These are phyloP conservation scores for Pseudomugil gertrudae DNA, from an alignment of 2,797 vertebrate species.

Conservation along the genomic window DNA sequence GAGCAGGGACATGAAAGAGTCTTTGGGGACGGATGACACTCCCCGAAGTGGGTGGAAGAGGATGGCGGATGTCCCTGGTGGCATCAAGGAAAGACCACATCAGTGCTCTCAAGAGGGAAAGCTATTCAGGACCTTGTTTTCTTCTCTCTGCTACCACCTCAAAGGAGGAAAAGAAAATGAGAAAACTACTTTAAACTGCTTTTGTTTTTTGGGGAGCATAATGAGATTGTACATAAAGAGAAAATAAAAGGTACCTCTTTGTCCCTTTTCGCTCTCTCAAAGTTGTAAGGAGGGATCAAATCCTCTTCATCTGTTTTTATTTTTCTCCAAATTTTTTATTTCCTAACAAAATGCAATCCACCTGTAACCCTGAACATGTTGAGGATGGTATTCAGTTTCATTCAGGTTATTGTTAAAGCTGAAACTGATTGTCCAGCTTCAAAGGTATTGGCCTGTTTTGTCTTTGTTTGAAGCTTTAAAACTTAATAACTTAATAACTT, in stretches of 20 bases:
- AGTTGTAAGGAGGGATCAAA: background rate
- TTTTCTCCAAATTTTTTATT: background rate
- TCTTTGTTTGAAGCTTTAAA: background rate
- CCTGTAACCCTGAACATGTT: background rate
- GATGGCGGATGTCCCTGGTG: constrained; percentile 67
- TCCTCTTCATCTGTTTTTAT: background rate
- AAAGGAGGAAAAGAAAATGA: constrained; percentile 53
- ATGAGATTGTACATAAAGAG: constrained; percentile 42
- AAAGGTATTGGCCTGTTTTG: background rate
- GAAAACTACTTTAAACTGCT: constrained; percentile 46
- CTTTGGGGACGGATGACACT: constrained; percentile 67
- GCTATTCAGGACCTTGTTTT: constrained; percentile 56
- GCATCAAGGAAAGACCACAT: constrained; percentile 44
- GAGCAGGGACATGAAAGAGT: constrained; percentile 50
- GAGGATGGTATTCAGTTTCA: background rate
- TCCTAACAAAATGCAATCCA: background rate
- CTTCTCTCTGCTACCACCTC: constrained; percentile 40
- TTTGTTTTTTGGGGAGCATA: constrained; percentile 53
- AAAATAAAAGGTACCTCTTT: constrained; percentile 19
- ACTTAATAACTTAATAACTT: too few relatives aligned
- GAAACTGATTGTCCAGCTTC: background rate
- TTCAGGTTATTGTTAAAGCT: background rate
- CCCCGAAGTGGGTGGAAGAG: constrained; percentile 70
- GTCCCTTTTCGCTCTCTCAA: background rate
- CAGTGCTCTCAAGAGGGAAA: constrained; percentile 51